Percentiles rank a stretch among this genome's conserved stretches.
Conservation (phyloP, 2,113 vertebrate species). For the Urocolius indicus region DNA sequence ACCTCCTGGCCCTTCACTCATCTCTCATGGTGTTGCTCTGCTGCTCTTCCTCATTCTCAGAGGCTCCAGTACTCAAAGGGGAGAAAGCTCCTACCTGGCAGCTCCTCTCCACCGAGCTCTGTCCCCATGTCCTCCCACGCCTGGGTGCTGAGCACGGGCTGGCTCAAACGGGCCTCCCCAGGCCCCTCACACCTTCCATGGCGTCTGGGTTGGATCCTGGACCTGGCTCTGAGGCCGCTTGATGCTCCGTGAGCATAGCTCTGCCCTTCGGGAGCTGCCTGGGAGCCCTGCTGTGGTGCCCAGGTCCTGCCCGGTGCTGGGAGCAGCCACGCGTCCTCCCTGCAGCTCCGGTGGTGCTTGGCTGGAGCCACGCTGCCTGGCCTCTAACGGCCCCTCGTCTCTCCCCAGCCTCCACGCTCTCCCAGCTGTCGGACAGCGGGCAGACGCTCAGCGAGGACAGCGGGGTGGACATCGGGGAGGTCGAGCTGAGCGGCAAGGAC, state of each 20-base stretch:
- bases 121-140: background rate
- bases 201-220: background rate
- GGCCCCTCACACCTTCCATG: background rate
- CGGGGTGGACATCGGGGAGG: conserved; percentile 92
- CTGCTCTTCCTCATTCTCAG: background rate
- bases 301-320: background rate
- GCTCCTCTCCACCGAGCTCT: no score
- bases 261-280: background rate
- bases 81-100: background rate
- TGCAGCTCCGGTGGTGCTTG: background rate
- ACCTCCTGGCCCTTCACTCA: no score
- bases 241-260: background rate
- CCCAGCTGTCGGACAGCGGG: conserved; percentile 94
- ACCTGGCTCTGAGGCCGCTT: background rate
- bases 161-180: background rate
- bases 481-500: conserved; percentile 84
- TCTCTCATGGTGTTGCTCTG: accelerated
- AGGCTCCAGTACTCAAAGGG: accelerated
- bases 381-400: conserved; percentile 15
- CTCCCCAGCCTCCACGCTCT: conserved; percentile 87
- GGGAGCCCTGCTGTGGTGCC: background rate
- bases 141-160: background rate
- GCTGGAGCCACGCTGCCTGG: background rate
- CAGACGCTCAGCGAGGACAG: conserved; percentile 98
- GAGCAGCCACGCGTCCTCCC: background rate